Base-by-base conservation (phyloP, 2,113 vertebrate genomes). In the Oreochromis aureus region DNA sequence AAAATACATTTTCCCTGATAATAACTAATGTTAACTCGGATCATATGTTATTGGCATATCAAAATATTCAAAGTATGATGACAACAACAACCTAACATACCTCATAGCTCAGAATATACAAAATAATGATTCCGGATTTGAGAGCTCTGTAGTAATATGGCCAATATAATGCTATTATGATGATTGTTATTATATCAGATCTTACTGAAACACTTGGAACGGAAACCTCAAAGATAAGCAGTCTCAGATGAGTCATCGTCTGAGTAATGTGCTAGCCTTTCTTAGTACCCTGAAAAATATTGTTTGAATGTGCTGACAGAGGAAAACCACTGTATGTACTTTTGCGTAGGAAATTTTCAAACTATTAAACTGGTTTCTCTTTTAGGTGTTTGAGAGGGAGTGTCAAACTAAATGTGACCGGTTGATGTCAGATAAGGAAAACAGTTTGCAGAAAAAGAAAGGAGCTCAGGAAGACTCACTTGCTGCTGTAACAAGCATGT, bases 371-470 rank as follows among this genome's bases (percentile, higher is more conserved):
- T 66, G 19, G 61, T 66, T 66, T n/a, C 18, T 12, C 61, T 66
- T 66, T 66, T 66, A 12, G 61, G 32, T 66, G 32, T 66, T 66
- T 66, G 19, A 13, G 59, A 63, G 39, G 39, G 66, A 13, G 39
- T 71, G 19, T 22, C 63, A 22, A 69, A 69, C 6, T 69, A 69
- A 41, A 2, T 34, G 11, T 15, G 36, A 0, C 0, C 1, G 1
- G 12, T n/a, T 69, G n/a, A 69, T 69, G 6, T 41, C 36, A 69
- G 36, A 15, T 22, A 22, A 2, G 19, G 3, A 69, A 41, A 69
- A 22, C 19, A 69, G n/a, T 16, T 44, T 15, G 12, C 39, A 71
- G 39, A 73, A 46, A 73, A 44, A 16, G 18, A 36, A 24, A 46
- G 66, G 6, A 36, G 6, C 22, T 18, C 2, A n/a, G 22, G 39